Conservation (phyloP, 2,888 invertebrate genomes). For the Eledona agricola region DNA sequence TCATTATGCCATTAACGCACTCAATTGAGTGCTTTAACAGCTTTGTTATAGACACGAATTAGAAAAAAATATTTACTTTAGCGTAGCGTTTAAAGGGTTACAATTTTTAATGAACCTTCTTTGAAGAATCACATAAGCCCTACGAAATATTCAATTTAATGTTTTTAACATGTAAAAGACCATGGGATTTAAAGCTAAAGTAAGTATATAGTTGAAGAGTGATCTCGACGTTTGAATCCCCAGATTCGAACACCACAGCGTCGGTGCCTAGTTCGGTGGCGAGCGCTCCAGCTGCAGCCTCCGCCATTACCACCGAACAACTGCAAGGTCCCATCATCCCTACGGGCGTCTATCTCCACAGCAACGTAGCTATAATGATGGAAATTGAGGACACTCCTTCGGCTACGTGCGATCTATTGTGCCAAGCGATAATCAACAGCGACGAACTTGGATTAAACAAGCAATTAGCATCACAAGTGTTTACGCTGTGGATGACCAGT, state of each 20-base stretch:
- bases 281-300: slow-evolving; percentile 34
- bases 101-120: too few species aligned
- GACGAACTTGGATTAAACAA: slow-evolving; percentile 84
- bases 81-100: too few species aligned
- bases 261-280: slow-evolving; percentile 46
- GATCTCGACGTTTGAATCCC: slow-evolving; percentile 1
- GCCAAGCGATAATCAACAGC: slow-evolving; percentile 72
- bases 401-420: slow-evolving; percentile 68
- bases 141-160: too few species aligned
- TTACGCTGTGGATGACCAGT: slow-evolving; percentile 95
- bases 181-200: too few species aligned
- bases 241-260: slow-evolving; percentile 43
- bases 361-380: slow-evolving; percentile 81
- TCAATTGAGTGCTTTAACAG: too few species aligned
- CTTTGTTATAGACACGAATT: too few species aligned
- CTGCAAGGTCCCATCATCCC: slow-evolving; percentile 64
- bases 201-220: slow-evolving; percentile 5
- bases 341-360: slow-evolving; percentile 84
- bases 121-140: too few species aligned
- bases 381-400: slow-evolving; percentile 81
- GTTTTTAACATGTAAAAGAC: slow-evolving; percentile 1
- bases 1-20: too few species aligned
- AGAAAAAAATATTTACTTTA: too few species aligned
- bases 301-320: slow-evolving; percentile 41
- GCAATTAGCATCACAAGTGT: slow-evolving; percentile 81